Conservation (phyloP, 2,113 vertebrate species). For the Lycaon pictus region DNA sequence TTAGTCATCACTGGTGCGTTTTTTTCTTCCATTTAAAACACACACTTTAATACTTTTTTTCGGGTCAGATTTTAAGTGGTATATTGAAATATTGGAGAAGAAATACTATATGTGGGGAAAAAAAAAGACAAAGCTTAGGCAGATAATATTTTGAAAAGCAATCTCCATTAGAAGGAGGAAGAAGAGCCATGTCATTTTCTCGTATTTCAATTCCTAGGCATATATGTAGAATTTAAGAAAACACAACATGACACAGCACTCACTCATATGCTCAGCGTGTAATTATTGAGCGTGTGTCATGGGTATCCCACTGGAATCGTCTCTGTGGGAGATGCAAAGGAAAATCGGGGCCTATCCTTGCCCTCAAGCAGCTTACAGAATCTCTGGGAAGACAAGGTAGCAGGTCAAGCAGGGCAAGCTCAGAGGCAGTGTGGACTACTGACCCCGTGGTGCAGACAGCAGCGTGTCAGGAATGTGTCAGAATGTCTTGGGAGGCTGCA, state of each 20-base stretch:
- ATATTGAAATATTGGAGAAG: conserved; percentile 61
- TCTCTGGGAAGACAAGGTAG: neutral
- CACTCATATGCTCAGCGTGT: neutral
- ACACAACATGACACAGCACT: neutral
- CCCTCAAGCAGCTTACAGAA: neutral
- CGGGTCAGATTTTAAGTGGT: conserved; percentile 64
- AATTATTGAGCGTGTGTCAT: conserved; percentile 26
- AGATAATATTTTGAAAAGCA: conserved; percentile 70
- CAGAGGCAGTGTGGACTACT: neutral
- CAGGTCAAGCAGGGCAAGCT: neutral
- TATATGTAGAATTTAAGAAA: conserved; percentile 52
- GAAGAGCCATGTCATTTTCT: conserved; percentile 27
- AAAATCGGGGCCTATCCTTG: neutral
- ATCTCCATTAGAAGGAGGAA: conserved; percentile 23
- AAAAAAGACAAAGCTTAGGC: neutral
- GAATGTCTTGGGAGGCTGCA: neutral
- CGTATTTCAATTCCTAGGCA: conserved; percentile 24
- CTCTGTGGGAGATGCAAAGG: neutral
- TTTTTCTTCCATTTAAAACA: conserved; percentile 40
- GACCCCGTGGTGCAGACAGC: neutral
- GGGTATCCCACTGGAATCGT: neutral
- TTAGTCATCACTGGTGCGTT: conserved; percentile 68
- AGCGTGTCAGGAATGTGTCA: neutral
- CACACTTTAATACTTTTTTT: conserved; percentile 54
- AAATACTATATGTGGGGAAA: conserved; percentile 33